Conservation (phyloP, 2,797 vertebrate species). For the Pseudopleuronectes americanus region DNA sequence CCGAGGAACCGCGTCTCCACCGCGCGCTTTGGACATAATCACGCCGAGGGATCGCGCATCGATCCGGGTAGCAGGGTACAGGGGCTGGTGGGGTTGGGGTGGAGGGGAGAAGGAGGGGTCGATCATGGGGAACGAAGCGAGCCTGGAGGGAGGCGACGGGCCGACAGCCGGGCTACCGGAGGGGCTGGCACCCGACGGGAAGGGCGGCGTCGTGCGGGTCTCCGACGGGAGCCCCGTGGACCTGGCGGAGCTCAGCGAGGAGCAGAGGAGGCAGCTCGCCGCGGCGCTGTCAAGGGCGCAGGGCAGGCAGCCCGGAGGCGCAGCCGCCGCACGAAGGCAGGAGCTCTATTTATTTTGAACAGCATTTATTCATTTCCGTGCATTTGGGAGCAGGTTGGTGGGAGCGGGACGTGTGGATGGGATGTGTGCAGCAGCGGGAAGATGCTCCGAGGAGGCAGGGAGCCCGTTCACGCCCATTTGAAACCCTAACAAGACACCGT, state of each 20-base stretch:
- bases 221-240: constrained; percentile 89
- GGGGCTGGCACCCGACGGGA: constrained; percentile 86
- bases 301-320: constrained; percentile 87
- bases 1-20: constrained; percentile 42
- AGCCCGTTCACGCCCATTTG: constrained; percentile 70
- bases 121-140: constrained; percentile 97
- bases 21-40: constrained; percentile 64
- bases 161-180: constrained; percentile 83
- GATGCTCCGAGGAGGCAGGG: constrained; percentile 21
- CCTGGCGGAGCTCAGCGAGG: constrained; percentile 91
- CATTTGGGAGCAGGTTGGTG: neutral
- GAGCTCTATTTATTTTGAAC: constrained; percentile 26
- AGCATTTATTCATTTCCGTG: neutral
- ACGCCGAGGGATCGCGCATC: constrained; percentile 43
- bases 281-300: constrained; percentile 95
- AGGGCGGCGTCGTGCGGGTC: constrained; percentile 84
- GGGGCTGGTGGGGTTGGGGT: neutral
- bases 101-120: constrained; percentile 68
- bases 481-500: constrained; percentile 30
- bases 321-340: constrained; percentile 88
- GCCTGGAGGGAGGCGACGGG: constrained; percentile 91
- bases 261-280: constrained; percentile 90
- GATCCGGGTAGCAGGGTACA: constrained; percentile 45
- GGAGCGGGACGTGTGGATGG: constrained; percentile 30
- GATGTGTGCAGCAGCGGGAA: constrained; percentile 44